Evolutionary conservation across 2,888 invertebrate species (phyloP).

Genomic region (Microdon myrmicae): DNA sequence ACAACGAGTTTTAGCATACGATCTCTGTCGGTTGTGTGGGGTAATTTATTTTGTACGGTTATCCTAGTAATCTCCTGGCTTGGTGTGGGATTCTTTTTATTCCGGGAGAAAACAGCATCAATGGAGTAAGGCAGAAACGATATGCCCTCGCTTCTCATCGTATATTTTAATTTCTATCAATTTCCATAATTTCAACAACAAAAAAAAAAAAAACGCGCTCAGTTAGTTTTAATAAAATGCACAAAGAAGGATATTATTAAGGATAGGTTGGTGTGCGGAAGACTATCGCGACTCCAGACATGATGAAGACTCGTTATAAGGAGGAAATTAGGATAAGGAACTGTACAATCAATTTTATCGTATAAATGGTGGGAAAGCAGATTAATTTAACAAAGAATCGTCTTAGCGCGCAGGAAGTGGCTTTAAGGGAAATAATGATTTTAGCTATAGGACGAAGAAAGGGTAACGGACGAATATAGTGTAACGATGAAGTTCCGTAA

Average conservation of each 20-base stretch:
- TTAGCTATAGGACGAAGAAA: no score
- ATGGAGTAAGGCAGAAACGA: no score
- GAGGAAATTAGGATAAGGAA: neutral
- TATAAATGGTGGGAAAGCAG: slow-evolving; percentile 29
- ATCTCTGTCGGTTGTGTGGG: no score
- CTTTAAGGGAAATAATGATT: slow-evolving; percentile 26
- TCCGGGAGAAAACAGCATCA: slow-evolving; percentile 9
- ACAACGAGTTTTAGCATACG: no score
- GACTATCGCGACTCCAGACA: neutral
- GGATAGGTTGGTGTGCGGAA: slow-evolving; percentile 5
- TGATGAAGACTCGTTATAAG: slow-evolving; percentile 11
- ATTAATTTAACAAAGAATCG: slow-evolving; percentile 30
- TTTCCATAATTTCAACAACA: slow-evolving; percentile 33
- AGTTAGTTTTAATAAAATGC: slow-evolving; percentile 29
- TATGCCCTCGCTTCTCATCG: slow-evolving; percentile 16
- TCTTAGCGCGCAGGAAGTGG: slow-evolving; percentile 11
- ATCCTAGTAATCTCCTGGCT: slow-evolving; percentile 15
- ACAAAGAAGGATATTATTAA: slow-evolving; percentile 23
- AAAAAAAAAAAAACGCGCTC: slow-evolving; percentile 15
- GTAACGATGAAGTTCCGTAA: no score
- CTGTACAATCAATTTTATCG: slow-evolving; percentile 30
- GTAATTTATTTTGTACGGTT: slow-evolving; percentile 24
- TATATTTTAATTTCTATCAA: slow-evolving; percentile 33
- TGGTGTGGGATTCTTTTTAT: slow-evolving; percentile 20
- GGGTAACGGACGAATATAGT: no score